Base-by-base conservation (phyloP, 2,888 invertebrate genomes). In the Petrolisthes manimaculis region DNA sequence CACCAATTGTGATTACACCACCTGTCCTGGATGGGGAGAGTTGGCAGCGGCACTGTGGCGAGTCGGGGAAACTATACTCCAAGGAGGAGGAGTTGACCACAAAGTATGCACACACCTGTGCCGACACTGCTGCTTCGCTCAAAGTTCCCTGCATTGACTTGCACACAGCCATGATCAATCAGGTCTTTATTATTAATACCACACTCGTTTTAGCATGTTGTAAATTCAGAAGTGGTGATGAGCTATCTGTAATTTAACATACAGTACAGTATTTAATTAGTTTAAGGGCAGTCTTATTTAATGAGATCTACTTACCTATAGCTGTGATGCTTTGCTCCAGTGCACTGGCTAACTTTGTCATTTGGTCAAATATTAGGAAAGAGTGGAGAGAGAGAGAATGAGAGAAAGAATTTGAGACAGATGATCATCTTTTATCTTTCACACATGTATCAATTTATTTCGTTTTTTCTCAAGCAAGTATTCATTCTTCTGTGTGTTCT, bases 131-230 rank as follows among this genome's bases (percentile, higher is more conserved):
- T 4, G 14, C 56, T 0, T 77, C 51, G 5, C 9, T 87, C 24
- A 79, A 82, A 8, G 78, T 87, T 18, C 61, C 81, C 14, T 89
- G 85, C 55, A 14, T 89, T 67, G 89, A 89, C 37, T 69, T 89
- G 51, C 85, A 89, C 71, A 85, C 89, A 24, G 78, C 67, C 12
- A 86, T 89, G 86, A 77, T 84, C 18, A 67, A 82, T 67, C 80
- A 86, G 82, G 89, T 89, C 37, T 37, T 37, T 37, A 37, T 37
- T 37, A 37, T 37, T 37, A 37, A 37, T 37, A 37, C 37, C 37
- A 37, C 37, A 37, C 0, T 37, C 37, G 37, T 37, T 37, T 37
- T 37, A 37, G 37, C 37, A 37, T 37, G 37, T 37, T 37, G 37
- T 37, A 37, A 37, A 37, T 37, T 37, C 37, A 37, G 37, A 37